Percentiles rank a stretch among this genome's conserved stretches.
These are phyloP conservation scores for Lithobates sylvaticus DNA, from an alignment of 2,797 vertebrate genomes.

Conservation along the genomic window DNA sequence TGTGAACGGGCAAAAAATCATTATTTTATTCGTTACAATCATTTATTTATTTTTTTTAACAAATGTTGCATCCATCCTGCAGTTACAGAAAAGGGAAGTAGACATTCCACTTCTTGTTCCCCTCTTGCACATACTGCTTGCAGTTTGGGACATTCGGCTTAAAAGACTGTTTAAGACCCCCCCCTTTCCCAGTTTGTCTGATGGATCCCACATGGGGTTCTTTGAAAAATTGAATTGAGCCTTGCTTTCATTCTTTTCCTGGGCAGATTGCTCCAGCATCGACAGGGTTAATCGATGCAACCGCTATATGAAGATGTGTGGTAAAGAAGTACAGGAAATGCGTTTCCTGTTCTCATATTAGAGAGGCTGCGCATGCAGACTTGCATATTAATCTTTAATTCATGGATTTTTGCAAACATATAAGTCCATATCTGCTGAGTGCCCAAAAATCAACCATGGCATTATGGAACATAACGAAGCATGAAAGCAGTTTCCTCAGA, in stretches of 20 bases:
- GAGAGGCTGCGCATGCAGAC: not conserved
- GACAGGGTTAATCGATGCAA: constrained; percentile 28
- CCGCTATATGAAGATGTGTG: constrained; percentile 16
- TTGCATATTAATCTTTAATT: not conserved
- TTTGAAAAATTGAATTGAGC: not conserved
- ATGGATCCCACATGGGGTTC: constrained; percentile 16
- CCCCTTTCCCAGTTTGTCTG: not conserved
- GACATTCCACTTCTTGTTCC: constrained; percentile 11
- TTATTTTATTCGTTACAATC: not conserved
- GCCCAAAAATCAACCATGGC: not conserved
- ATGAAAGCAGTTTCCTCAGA: not conserved
- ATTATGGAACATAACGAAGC: not conserved
- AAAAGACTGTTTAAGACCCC: constrained; percentile 5
- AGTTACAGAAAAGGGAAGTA: constrained; percentile 22
- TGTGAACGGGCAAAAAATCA: not conserved
- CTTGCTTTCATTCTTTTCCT: not conserved
- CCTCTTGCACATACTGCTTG: not conserved
- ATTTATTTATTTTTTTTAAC: not conserved
- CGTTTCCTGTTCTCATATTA: constrained; percentile 14
- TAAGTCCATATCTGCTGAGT: not conserved
- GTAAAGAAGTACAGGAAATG: constrained; percentile 40
- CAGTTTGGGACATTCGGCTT: not conserved
- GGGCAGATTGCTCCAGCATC: constrained; percentile 11
- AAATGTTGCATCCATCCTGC: not conserved
- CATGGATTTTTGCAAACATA: not conserved